phyloP scores from a whole-genome alignment of 2,888 invertebrate species.

The Ophonus ardosiacus region DNA sequence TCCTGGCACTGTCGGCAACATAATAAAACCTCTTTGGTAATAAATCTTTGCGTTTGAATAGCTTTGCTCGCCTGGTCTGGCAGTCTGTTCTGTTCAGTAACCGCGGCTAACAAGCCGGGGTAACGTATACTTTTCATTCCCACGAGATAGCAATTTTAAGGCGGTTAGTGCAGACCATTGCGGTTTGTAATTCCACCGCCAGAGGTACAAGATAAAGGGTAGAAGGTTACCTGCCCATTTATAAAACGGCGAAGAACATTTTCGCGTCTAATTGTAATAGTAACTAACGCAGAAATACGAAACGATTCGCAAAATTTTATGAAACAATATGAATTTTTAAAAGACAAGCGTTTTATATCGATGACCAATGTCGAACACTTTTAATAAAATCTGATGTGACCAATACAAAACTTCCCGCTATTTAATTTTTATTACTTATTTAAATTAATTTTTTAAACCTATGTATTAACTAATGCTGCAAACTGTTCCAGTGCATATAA shows the following conservation, averaged over 20 bases:
- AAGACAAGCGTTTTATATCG: too few species aligned
- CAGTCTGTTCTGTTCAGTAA: neutral
- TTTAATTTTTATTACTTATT: too few species aligned
- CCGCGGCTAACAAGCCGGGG: conserved; percentile 9
- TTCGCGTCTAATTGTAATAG: neutral
- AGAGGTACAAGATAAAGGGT: conserved; percentile 2
- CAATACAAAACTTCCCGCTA: too few species aligned
- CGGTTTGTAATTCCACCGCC: conserved; percentile 20
- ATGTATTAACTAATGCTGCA: too few species aligned
- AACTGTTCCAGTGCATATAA: too few species aligned
- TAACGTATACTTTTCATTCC: conserved; percentile 35
- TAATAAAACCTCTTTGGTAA: conserved; percentile 12
- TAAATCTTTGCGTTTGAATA: conserved; percentile 32
- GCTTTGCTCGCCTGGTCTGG: neutral
- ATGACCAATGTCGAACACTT: too few species aligned
- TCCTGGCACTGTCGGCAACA: neutral
- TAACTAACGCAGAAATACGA: neutral
- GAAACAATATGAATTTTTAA: too few species aligned
- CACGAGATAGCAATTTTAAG: conserved; percentile 51
- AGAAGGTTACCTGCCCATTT: neutral
- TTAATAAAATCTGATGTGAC: too few species aligned
- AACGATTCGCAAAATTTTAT: neutral
- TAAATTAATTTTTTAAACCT: too few species aligned
- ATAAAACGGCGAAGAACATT: neutral
- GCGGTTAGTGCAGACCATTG: conserved; percentile 49